Base-by-base conservation (phyloP, 2,888 invertebrate genomes). In the Pyrrhosoma nymphula region DNA sequence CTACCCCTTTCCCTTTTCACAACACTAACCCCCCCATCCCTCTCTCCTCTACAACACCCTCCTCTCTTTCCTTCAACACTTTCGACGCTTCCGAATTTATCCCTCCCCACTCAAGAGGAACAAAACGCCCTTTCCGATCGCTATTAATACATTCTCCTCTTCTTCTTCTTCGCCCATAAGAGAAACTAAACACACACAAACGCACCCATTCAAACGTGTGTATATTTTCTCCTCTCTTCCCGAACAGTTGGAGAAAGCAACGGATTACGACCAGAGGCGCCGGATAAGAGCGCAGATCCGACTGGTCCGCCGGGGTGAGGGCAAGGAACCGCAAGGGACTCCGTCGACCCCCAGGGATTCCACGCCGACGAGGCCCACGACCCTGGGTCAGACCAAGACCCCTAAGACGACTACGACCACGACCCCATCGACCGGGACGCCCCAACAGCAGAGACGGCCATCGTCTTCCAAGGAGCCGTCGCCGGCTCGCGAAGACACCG, bases 231-330 rank as follows among this genome's bases (percentile, higher is more conserved):
- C 97, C 97, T 96, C 97, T 56, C 89, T 26, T 47, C 55, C 89
- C n/a, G 16, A 93, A 75, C 93, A 98, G 98, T 97, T 98, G 97
- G 98, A 98, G 97, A 98, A 98, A 96, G 98, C 98, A 95, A 98
- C 98, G 95, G 98, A 98, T 95, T 98, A 98, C 96, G 98, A 98
- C 96, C 97, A 98, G 96, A 97, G 98, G 96, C 97, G 98, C 96
- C 97, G 98, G 96, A 98, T 99, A 95, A 97, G 98, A 95, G 97
- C 98, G 4, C 98, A 98, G 97, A 98, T 98, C 95, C 97, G 98
- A 96, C 96, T 98, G 35, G 98, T 98, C 18, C 95, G 95, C n/a
- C 95, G 90, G 18, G 93, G 93, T 12, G 91, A 91, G 63, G 16
- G 35, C n/a, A 95, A 90, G 30, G 95, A 60, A 55, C 55, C 82